phyloP scores from a whole-genome alignment of 2,888 invertebrate genomes.

The Argyresthia albistria region DNA sequence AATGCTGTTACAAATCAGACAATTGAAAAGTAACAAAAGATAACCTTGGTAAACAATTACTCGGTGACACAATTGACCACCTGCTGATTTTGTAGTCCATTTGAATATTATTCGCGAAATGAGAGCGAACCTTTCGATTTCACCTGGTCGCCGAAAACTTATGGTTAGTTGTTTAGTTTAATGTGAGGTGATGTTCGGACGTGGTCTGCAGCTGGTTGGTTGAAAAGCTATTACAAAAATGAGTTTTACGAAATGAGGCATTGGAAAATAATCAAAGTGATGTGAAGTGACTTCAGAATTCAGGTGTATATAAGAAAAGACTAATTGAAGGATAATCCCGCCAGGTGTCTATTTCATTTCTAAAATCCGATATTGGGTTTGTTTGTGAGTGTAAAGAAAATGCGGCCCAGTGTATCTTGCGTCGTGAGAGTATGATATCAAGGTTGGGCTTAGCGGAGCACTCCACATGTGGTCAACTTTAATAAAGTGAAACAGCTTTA shows the following conservation, averaged over 20 bases:
- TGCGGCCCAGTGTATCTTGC: neutral
- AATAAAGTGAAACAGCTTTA: conserved; percentile 61
- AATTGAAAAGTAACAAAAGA: conserved; percentile 15
- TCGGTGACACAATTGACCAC: conserved; percentile 49
- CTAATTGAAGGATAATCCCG: too few species aligned
- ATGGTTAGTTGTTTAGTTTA: neutral
- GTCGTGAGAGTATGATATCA: conserved; percentile 63
- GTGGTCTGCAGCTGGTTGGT: neutral
- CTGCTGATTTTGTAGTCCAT: conserved; percentile 40
- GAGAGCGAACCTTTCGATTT: conserved; percentile 35
- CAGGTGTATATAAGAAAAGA: too few species aligned
- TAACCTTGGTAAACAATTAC: conserved; percentile 11
- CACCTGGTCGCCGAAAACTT: conserved; percentile 17
- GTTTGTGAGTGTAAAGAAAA: neutral
- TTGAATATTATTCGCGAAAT: conserved; percentile 60
- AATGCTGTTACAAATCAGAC: conserved; percentile 10
- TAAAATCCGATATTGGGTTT: too few species aligned
- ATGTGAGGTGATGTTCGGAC: neutral
- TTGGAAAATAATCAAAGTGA: neutral
- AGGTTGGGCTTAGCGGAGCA: conserved; percentile 72
- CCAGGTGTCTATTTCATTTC: too few species aligned
- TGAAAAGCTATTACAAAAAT: too few species aligned
- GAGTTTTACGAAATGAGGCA: neutral
- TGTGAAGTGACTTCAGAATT: too few species aligned
- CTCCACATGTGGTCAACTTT: conserved; percentile 72